Evolutionary conservation across 2,888 invertebrate species (phyloP), one percentile per base, ranked within the genome.

Genomic region (Calliphora vomitoria): DNA sequence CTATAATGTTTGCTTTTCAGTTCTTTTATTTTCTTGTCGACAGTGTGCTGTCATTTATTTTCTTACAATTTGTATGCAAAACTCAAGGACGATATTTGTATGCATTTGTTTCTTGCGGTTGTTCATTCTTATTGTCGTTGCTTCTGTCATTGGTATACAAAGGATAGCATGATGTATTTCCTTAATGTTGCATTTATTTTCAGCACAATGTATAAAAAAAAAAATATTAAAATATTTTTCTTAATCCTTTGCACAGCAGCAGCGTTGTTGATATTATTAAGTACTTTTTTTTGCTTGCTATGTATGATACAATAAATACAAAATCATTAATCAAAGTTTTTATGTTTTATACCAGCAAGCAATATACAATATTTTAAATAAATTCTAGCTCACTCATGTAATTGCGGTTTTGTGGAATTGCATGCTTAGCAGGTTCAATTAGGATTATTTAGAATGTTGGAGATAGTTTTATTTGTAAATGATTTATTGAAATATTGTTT

Each of bases 1-100:
- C 6, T 60, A 18, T 71, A 71, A 60, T 82, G 41, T 71, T 78
- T 82, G 41, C 25, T 44, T 84, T 66, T 69, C 25, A 69, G 38
- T 75, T 20, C 44, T 68, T 80, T 71, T 71, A 35, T 79, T 62
- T 75, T 25, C 66, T 64, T 80, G 58, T 80, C 66, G 80, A 71
- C 75, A 71, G 25, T 60, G 66, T 60, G 60, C 47, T 85, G 50
- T 80, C 80, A 80, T 86, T 80, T 82, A 60, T 78, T 78, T 86
- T 86, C 71, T 68, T 41, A 41, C 47, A 15, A 75, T 60, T 86
- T 76, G 66, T 68, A 68, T 86, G 69, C 74, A 78, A 74, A 85
- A 31, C 85, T 78, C 86, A 86, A 86, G 86, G 82, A 82, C 81
- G n/a, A 53, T 62, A 78, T 72, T 66, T 80, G 41, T 53, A 18